A percentile compares a stretch with the other conserved stretches of the same genome.
These are phyloP conservation scores for Dione vanillae DNA, from an alignment of 2,888 invertebrate genomes.

Conservation along the genomic window DNA sequence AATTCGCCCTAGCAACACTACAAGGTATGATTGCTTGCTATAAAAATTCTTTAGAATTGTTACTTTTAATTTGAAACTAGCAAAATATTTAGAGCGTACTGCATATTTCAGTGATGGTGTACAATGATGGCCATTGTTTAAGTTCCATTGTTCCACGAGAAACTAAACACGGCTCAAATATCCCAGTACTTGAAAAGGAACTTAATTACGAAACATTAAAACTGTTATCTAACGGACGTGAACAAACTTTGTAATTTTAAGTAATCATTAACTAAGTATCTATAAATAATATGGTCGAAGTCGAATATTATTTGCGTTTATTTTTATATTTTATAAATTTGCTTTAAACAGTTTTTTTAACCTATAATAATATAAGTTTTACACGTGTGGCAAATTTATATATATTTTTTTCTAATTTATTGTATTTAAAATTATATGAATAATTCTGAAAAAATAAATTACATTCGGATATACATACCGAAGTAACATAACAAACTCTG, in stretches of 20 bases:
- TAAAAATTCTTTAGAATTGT: neutral
- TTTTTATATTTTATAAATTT: neutral
- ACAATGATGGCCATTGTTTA: slow-evolving; percentile 39
- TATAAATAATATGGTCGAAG: neutral
- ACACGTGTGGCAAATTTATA: neutral
- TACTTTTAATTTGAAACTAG: slow-evolving; percentile 4
- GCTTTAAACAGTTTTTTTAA: neutral
- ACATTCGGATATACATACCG: neutral
- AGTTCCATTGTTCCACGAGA: slow-evolving; percentile 43
- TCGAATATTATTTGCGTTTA: neutral
- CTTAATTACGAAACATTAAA: slow-evolving; percentile 4
- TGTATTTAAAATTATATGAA: too few relatives aligned
- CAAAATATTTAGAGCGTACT: slow-evolving; percentile 20
- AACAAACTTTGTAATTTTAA: neutral
- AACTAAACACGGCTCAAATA: slow-evolving; percentile 31
- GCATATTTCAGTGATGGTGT: slow-evolving; percentile 18
- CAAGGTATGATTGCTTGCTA: neutral
- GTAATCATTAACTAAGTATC: neutral
- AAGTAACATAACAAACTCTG: neutral
- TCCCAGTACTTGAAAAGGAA: slow-evolving; percentile 14
- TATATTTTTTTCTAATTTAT: too few relatives aligned
- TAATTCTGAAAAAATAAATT: neutral
- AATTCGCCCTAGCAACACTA: neutral
- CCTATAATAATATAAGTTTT: neutral
- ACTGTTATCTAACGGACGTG: slow-evolving; percentile 7